Percentiles rank a stretch among this genome's conserved stretches.
Conservation (phyloP, 2,797 vertebrate species). For the Sebastes aleutianus region DNA sequence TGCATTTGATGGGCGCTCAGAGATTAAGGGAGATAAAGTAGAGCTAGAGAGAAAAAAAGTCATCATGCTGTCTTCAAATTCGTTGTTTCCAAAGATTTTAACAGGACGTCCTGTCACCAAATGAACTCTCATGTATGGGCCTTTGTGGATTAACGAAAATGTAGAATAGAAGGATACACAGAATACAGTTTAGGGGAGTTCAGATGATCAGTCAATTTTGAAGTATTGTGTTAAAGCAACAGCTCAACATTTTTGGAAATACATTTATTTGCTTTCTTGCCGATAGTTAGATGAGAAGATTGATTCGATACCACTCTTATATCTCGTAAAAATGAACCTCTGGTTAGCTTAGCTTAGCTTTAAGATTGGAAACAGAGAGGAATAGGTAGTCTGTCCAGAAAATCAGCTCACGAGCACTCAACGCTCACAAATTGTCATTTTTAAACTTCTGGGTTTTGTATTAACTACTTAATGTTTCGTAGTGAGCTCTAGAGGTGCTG, state of each 20-base stretch:
- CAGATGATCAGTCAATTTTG: neutral
- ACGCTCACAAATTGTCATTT: neutral
- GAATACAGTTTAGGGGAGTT: neutral
- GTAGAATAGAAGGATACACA: neutral
- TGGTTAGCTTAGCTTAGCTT: neutral
- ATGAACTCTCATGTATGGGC: neutral
- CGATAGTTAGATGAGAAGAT: neutral
- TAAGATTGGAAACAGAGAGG: neutral
- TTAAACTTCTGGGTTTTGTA: neutral
- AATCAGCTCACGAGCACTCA: neutral
- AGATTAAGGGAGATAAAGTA: constrained; percentile 30
- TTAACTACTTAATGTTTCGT: neutral
- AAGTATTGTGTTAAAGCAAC: neutral
- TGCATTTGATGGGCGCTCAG: constrained; percentile 24
- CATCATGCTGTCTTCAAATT: constrained; percentile 11
- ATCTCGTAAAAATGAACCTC: neutral
- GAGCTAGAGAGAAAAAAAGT: neutral
- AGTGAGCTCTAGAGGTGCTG: neutral
- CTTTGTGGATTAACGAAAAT: neutral
- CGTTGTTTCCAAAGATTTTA: constrained; percentile 8
- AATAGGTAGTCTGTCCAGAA: neutral
- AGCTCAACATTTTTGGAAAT: neutral
- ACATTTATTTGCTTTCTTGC: neutral
- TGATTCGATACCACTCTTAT: neutral
- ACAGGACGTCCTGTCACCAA: neutral